Evolutionary conservation across 2,113 vertebrate species (phyloP).

Genomic region (Pongo abelii): DNA sequence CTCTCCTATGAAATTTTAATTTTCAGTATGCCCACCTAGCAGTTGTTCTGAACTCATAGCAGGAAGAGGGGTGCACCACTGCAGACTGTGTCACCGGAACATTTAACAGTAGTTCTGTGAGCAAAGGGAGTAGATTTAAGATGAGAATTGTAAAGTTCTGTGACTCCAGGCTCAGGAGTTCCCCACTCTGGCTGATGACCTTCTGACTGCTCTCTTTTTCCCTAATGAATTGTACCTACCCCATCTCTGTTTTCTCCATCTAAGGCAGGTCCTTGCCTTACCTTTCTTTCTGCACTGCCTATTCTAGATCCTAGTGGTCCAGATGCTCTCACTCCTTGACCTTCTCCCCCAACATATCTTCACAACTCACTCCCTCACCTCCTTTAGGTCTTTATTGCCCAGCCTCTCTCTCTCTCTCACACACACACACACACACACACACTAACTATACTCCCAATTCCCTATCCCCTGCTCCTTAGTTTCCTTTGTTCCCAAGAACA

Average conservation of each 20-base stretch:
- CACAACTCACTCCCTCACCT: background rate
- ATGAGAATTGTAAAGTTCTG: background rate
- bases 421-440: background rate
- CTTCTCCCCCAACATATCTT: background rate
- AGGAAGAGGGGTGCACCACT: background rate
- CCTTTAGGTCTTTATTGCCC: background rate
- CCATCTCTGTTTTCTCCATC: background rate
- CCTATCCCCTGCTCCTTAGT: background rate
- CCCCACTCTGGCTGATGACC: background rate
- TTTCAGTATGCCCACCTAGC: background rate
- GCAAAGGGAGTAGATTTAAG: background rate
- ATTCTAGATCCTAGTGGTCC: background rate
- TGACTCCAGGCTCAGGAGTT: background rate
- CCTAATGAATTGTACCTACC: background rate
- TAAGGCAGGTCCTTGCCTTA: background rate
- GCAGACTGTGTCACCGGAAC: background rate
- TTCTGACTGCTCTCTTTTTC: background rate
- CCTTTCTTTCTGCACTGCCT: background rate
- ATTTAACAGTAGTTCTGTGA: background rate
- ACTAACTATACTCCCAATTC: background rate
- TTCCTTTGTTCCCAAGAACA: background rate
- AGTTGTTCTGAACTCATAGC: background rate
- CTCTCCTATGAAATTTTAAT: background rate
- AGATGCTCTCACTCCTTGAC: background rate
- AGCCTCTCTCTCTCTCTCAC: background rate